Conservation (phyloP, 2,797 vertebrate genomes). For the Mormyrus hasselquistii region DNA sequence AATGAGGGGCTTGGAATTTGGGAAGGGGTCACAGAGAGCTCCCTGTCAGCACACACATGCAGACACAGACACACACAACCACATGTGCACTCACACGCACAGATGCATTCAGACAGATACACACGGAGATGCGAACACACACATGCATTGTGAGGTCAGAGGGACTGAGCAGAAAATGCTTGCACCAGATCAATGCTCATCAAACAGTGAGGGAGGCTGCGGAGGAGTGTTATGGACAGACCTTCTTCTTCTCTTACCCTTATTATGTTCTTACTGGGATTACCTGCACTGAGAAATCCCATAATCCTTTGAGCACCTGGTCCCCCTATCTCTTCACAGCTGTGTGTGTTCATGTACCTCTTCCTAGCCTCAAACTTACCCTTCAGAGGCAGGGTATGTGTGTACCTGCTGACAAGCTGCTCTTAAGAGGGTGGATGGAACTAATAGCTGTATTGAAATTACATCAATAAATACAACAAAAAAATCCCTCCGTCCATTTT, state of each 20-base stretch:
- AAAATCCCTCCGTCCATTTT: neutral
- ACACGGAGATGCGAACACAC: neutral
- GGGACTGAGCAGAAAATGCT: neutral
- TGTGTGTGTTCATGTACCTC: neutral
- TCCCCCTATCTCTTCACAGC: neutral
- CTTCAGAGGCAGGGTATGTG: neutral
- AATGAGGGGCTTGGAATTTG: neutral
- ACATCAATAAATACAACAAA: neutral
- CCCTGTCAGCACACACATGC: neutral
- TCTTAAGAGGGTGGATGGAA: neutral
- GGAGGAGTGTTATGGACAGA: neutral
- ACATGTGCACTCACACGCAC: neutral
- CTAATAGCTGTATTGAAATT: neutral
- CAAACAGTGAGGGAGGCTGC: neutral
- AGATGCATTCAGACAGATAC: neutral
- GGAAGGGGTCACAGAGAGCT: neutral
- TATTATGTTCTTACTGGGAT: slow-evolving; percentile 15
- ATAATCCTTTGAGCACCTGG: slow-evolving; percentile 16
- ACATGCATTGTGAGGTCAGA: neutral
- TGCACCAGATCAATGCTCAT: neutral
- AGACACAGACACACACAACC: neutral
- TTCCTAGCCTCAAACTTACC: neutral
- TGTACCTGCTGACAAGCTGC: neutral
- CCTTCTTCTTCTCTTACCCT: neutral
- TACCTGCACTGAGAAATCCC: slow-evolving; percentile 13